These are phyloP conservation scores for Paraescarpia echinospica DNA, from an alignment of 1,140 invertebrate genomes.

Conservation along the genomic window DNA sequence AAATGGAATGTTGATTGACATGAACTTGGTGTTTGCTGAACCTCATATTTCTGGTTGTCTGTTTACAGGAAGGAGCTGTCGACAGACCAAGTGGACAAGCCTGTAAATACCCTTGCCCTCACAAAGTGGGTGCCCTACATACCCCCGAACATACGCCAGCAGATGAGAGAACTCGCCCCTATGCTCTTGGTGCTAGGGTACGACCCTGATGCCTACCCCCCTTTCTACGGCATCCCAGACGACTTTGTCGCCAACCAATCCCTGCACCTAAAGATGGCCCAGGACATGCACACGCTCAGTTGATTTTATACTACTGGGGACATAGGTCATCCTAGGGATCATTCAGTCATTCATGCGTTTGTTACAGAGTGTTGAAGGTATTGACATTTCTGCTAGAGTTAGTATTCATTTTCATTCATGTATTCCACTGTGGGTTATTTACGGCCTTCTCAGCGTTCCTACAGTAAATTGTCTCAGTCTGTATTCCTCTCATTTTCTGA, in stretches of 20 bases:
- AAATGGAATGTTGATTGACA: no score
- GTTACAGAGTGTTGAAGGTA: no score
- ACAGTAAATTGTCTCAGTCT: no score
- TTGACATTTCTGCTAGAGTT: no score
- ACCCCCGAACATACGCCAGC: conserved; percentile 83
- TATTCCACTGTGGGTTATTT: no score
- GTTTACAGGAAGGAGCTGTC: conserved; percentile 88
- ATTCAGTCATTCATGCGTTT: no score
- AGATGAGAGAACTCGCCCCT: conserved; percentile 89
- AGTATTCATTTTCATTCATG: no score
- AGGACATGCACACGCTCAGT: background rate
- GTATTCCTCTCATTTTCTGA: no score
- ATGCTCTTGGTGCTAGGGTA: conserved; percentile 89
- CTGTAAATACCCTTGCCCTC: conserved; percentile 93
- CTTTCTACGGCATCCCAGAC: conserved; percentile 87
- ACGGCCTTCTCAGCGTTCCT: no score
- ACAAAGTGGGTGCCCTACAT: conserved; percentile 95
- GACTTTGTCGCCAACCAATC: conserved; percentile 64
- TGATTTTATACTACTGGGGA: background rate
- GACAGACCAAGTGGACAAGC: conserved; percentile 98
- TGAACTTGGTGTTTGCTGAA: no score
- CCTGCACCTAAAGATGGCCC: background rate
- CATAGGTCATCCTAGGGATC: background rate
- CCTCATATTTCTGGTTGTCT: background rate
- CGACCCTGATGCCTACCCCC: conserved; percentile 91